These are phyloP conservation scores for Caenorhabditis wallacei DNA, from an alignment of 2,888 invertebrate species.

Conservation along the genomic window DNA sequence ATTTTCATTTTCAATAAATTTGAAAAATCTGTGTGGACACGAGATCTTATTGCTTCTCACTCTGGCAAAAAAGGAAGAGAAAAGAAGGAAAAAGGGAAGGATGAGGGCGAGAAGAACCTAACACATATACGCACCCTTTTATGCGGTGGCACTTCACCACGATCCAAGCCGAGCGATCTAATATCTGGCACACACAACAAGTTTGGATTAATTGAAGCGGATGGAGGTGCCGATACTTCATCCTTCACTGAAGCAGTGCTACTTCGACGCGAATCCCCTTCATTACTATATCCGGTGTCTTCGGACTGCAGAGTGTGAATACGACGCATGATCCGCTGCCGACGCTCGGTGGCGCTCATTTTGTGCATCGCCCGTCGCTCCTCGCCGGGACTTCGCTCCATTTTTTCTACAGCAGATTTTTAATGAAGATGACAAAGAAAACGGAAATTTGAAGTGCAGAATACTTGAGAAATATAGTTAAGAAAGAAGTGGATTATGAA, in stretches of 20 bases:
- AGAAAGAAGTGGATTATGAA: neutral
- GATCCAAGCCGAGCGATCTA: conserved; percentile 67
- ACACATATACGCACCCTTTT: conserved; percentile 69
- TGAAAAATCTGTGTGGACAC: neutral
- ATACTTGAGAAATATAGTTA: conserved; percentile 3
- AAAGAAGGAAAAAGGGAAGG: conserved; percentile 20
- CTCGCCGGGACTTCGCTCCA: conserved; percentile 48
- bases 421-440: neutral
- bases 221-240: conserved; percentile 49
- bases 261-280: conserved; percentile 59
- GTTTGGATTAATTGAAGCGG: conserved; percentile 68
- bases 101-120: conserved; percentile 36
- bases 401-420: conserved; percentile 5
- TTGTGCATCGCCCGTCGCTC: conserved; percentile 61
- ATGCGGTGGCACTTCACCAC: conserved; percentile 75
- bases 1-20: conserved; percentile 36
- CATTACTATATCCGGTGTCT: conserved; percentile 70
- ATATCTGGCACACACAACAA: conserved; percentile 74
- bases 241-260: conserved; percentile 63
- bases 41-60: conserved; percentile 33
- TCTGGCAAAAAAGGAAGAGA: conserved; percentile 27
- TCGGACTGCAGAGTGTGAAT: conserved; percentile 75
- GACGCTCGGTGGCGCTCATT: conserved; percentile 70
- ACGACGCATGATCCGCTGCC: conserved; percentile 74
- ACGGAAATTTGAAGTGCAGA: neutral